Base-by-base conservation (phyloP, 2,888 invertebrate genomes). In the Euspilapteryx auroguttella region DNA sequence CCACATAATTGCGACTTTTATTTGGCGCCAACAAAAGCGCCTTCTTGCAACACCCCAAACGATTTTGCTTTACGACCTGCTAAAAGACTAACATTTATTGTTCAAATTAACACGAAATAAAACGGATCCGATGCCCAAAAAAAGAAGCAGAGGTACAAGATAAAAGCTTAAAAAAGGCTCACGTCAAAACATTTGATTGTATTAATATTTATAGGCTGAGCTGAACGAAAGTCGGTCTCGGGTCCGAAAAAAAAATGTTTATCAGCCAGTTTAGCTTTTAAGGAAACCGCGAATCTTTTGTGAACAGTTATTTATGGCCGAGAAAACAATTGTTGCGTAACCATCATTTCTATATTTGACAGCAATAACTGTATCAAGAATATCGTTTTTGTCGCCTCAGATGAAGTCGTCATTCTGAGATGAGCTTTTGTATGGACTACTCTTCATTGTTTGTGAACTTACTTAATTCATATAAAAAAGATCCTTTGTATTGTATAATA, bases 181-280 rank as follows among this genome's bases (percentile, higher is more conserved):
- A 75, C 65, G 78, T 78, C 73, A 73, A 73, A 73, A 76, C 73
- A 76, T 75, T 77, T 73, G 76, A 75, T 75, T 75, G 75, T 73
- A 71, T 73, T 75, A 75, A 75, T 73, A 75, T 75, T 75, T 75
- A 75, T 75, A 66, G 75, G 57, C 50, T 47, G 55, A 54, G 71
- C 66, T 65, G 65, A 64, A 63, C 75, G 77, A 77, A 65, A 65
- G 59, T 52, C 54, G 51, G 45, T 8, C 43, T 52, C 43, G 47
- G 43, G 47, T 40, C 47, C 42, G 45, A 49, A 64, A 73, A 69
- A 69, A 77, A 71, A 75, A 68, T 61, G 65, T 63, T 68, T 69
- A 73, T 73, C 73, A 68, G 69, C 51, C 69, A 53, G 71, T 69
- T 73, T 65, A 68, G 63, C 73, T 71, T 73, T 73, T 71, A 71